Base-by-base conservation (phyloP, 2,797 vertebrate genomes). In the Lagodon rhomboides region DNA sequence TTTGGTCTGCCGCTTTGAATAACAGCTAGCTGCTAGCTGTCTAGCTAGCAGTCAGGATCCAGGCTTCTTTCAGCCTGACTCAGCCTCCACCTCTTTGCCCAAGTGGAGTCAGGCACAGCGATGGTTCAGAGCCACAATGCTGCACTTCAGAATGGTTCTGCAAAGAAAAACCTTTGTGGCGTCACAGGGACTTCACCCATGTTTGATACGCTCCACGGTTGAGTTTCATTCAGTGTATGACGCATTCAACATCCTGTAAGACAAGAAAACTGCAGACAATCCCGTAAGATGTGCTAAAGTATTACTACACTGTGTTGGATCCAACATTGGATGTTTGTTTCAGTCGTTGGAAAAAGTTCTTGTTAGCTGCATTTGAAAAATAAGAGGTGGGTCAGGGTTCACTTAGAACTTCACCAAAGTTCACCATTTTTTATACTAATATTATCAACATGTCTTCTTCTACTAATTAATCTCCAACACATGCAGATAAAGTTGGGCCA, bases 291-390 rank as follows among this genome's bases (percentile, higher is more conserved):
- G 34, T 15, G 23, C 4, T 59, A 34, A 46, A 74, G 20, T 17
- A 66, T 73, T 12, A 34, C 20, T 3, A 12, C 41, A 80, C 49
- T 2, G 51, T 46, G n/a, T 6, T n/a, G 63, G 34, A 71, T 62
- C 63, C 44, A 47, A 34, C 25, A 34, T 30, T 5, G 16, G 41
- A 2, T 1, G 16, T 60, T 56, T 47, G 12, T 44, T 63, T 43
- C 25, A 12, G 34, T 53, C 18, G 13, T 59, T 44, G 18, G 55
- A 27, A 65, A 56, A 55, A 5, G 17, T 38, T 15, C 16, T 22
- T 43, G 27, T 12, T 68, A 34, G 17, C 34, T 77, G 43, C 23
- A n/a, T 60, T 46, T 77, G 12, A 62, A 25, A 50, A 69, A 62
- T 41, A 18, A 63, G 74, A 38, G 3, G 9, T 5, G 20, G 25